Conservation (phyloP, 2,888 invertebrate genomes). For the Taenaris catops region DNA sequence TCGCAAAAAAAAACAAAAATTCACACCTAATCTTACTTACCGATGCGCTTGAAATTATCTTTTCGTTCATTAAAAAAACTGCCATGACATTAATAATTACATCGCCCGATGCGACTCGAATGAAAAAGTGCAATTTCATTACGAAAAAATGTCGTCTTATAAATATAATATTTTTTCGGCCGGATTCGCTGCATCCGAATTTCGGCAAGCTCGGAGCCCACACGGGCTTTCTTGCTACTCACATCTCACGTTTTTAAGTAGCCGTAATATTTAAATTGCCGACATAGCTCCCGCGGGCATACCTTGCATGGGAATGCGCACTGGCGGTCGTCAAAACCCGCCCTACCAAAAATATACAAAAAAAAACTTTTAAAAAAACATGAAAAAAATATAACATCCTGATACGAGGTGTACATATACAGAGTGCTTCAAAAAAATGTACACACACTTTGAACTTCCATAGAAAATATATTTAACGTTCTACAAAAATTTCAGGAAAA, state of each 20-base stretch:
- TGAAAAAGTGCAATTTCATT: constrained; percentile 63
- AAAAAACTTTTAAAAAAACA: too few species aligned
- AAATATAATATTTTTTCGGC: constrained; percentile 46
- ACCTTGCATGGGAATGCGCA: constrained; percentile 75
- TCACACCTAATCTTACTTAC: constrained; percentile 49
- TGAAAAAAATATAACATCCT: too few species aligned
- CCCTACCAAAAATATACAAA: too few species aligned
- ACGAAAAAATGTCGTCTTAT: constrained; percentile 62
- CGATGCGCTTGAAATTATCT: constrained; percentile 39
- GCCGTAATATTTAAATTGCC: constrained; percentile 78
- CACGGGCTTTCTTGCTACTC: constrained; percentile 70
- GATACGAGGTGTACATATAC: too few species aligned
- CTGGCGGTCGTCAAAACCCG: constrained; percentile 69
- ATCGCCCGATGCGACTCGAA: constrained; percentile 31
- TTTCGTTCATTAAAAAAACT: constrained; percentile 32
- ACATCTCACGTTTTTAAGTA: constrained; percentile 78
- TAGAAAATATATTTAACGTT: too few species aligned
- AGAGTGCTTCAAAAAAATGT: too few species aligned
- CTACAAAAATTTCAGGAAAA: too few species aligned
- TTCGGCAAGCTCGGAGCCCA: constrained; percentile 59
- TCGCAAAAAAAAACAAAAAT: too few species aligned
- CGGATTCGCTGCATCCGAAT: constrained; percentile 61
- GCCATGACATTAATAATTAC: constrained; percentile 59
- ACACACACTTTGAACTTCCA: too few species aligned
- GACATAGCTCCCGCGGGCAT: constrained; percentile 75